Evolutionary conservation across 2,113 vertebrate species (phyloP), one percentile per base, ranked within the genome.

Genomic region (Crotalus horridus): DNA sequence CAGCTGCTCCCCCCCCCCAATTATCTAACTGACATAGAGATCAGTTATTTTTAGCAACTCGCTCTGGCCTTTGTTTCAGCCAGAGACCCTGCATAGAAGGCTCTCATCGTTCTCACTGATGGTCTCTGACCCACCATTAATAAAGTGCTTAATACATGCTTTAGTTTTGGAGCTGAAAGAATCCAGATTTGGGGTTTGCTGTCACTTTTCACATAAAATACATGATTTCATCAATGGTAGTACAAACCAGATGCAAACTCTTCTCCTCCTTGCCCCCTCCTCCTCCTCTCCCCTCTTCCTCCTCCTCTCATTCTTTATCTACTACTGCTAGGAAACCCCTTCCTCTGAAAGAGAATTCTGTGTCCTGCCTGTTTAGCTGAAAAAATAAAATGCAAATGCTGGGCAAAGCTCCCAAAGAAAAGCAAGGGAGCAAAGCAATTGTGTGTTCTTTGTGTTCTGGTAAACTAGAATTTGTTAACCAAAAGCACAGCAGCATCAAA

Each of bases 161-260:
- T 46, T 33, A 48, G 6, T 91, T 87, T 7, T 29, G 54, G 53
- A 15, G 5, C 43, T 81, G 69, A 29, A 89, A 85, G 43, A 21
- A 24, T 43, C 9, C 6, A 85, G 5, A n/a, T 48, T 6, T 15
- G 6, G 89, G 10, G 26, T 13, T 59, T 51, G 88, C 54, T 58
- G 26, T 89, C 26, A 17, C 13, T 59, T 85, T 89, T 39, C 29
- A 56, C 69, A 88, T 39, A 58, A 53, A 46, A 39, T 48, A 15
- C 20, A 58, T n/a, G 87, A 93, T 53, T 58, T 61, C 43, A 51
- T 89, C 90, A 91, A 53, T 48, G 23, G 93, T 91, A 64, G 54
- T 10, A 55, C 9, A 48, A 61, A 56, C n/a, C 46, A 4, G 53
- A 56, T 46, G 39, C 61, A 46, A 58, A 85, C 39, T 85, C n/a